These are phyloP conservation scores for Dioctria rufipes DNA, from an alignment of 2,888 invertebrate genomes.

Conservation along the genomic window DNA sequence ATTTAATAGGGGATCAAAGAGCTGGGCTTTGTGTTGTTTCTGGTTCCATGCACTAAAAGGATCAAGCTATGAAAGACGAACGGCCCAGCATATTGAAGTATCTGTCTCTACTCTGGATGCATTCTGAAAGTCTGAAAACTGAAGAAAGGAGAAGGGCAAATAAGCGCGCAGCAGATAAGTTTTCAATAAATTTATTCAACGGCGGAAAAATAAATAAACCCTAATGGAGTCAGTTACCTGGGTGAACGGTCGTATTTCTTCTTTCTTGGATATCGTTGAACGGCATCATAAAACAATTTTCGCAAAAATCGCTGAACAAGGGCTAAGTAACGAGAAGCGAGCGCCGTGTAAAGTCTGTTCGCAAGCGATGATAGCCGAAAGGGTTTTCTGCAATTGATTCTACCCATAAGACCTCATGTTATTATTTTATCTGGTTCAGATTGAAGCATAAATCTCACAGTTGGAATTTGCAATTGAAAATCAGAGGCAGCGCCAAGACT, in stretches of 20 bases:
- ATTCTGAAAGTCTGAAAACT: too few species aligned
- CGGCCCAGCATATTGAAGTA: not conserved
- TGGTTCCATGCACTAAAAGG: slow-evolving; percentile 50
- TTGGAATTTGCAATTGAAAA: slow-evolving; percentile 53
- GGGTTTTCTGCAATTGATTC: slow-evolving; percentile 53
- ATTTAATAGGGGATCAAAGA: slow-evolving; percentile 21
- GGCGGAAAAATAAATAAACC: slow-evolving; percentile 51
- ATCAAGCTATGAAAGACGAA: slow-evolving; percentile 13
- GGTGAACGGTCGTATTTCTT: slow-evolving; percentile 40
- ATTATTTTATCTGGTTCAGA: slow-evolving; percentile 50
- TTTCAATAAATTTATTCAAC: slow-evolving; percentile 52
- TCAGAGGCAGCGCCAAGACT: slow-evolving; percentile 25
- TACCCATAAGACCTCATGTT: slow-evolving; percentile 28
- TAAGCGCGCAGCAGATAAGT: not conserved
- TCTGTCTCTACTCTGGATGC: not conserved
- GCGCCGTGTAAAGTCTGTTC: not conserved
- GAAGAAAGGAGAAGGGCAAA: not conserved
- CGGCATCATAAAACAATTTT: slow-evolving; percentile 48
- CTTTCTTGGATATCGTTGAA: slow-evolving; percentile 29
- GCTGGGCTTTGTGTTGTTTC: slow-evolving; percentile 17
- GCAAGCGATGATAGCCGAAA: slow-evolving; percentile 38
- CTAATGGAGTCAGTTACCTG: slow-evolving; percentile 51
- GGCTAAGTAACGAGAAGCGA: not conserved
- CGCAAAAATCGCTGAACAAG: slow-evolving; percentile 3
- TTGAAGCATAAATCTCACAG: slow-evolving; percentile 53